A percentile compares a stretch with the other conserved stretches of the same genome.
phyloP scores from a whole-genome alignment of 2,888 invertebrate genomes.

The Pherbina coryleti region DNA sequence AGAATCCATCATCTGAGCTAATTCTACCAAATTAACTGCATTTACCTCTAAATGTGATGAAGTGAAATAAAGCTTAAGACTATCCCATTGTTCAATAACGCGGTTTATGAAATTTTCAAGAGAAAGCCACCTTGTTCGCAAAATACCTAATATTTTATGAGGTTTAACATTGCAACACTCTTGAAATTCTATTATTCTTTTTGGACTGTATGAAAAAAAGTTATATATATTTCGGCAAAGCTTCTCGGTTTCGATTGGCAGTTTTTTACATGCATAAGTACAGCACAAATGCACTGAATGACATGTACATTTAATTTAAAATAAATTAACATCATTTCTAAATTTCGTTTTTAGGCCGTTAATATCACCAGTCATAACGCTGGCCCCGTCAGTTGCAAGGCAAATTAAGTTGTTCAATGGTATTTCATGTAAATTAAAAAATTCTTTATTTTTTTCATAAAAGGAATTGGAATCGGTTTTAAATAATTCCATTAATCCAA shows the following conservation, averaged over 20 bases:
- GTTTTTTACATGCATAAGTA: constrained; percentile 33
- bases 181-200: constrained; percentile 38
- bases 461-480: constrained; percentile 23
- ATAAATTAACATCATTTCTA: constrained; percentile 30
- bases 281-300: constrained; percentile 32
- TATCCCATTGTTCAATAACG: constrained; percentile 42
- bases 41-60: constrained; percentile 36
- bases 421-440: constrained; percentile 26
- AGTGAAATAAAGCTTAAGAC: constrained; percentile 39
- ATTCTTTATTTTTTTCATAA: constrained; percentile 14
- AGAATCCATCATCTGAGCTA: constrained; percentile 35
- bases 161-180: constrained; percentile 35
- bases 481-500: constrained; percentile 15
- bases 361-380: constrained; percentile 24
- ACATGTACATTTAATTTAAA: constrained; percentile 39
- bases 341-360: constrained; percentile 17
- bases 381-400: constrained; percentile 27
- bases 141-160: constrained; percentile 43
- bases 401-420: constrained; percentile 34
- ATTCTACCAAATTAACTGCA: constrained; percentile 28
- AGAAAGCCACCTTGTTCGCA: constrained; percentile 43
- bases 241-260: constrained; percentile 15
- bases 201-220: constrained; percentile 38
- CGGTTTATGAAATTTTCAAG: constrained; percentile 43
- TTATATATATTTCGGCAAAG: constrained; percentile 36